Base-by-base conservation (phyloP, 2,888 invertebrate species). In the Diaphora mendica region DNA sequence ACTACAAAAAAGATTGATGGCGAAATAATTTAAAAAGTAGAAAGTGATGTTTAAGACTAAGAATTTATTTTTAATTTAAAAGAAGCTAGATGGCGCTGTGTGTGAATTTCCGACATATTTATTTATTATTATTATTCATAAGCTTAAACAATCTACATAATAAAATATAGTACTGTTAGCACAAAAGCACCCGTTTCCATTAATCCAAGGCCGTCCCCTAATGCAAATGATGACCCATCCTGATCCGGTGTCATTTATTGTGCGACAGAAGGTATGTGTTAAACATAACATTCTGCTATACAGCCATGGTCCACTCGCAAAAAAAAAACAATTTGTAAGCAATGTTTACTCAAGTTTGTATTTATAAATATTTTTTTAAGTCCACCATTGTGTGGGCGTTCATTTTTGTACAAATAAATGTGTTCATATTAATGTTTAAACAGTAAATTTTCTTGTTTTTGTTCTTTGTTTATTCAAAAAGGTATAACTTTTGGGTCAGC, bases 181-280 rank as follows among this genome's bases (percentile, higher is more conserved):
- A 42, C 30, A 73, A 79, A 78, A 78, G 78, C 81, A 67, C 11
- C 72, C 66, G 20, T 30, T 68, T 81, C 84, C 84, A 85, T 85
- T 84, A 83, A 84, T 84, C 78, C 79, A 78, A 77, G 78, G 76
- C 75, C 75, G 68, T 67, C 81, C 59, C 80, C 77, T 85, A 87
- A 86, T 86, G 86, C 83, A 85, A 83, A 86, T 82, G 82, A 86
- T 82, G 84, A 79, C 79, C 81, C 76, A 70, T 75, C 69, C 73
- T 79, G 77, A 81, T 75, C 75, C 80, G 73, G 71, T 77, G 80
- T 83, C 84, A 83, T 85, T 79, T 79, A 77, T 84, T 85, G 68
- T 76, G 67, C 73, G 72, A 74, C 78, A 77, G 66, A 71, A 74
- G 76, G 80, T 79, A 82, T 81, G 77, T 76, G 81, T 84, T 51